Conservation (phyloP, 1,140 invertebrate species). For the Drosophila sulfurigaster region DNA sequence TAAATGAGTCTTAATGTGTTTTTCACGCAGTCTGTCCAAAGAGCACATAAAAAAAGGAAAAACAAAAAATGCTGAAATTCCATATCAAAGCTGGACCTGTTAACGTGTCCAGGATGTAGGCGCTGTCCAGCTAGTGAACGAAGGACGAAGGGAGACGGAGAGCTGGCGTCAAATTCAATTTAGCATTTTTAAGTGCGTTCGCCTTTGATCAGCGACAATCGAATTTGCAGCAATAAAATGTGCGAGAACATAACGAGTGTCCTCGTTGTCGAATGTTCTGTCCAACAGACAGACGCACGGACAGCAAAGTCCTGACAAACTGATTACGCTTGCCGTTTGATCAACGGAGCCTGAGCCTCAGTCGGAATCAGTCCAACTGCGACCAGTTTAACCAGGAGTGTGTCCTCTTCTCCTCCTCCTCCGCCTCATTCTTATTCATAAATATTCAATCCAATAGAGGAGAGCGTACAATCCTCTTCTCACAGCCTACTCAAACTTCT, state of each 20-base stretch:
- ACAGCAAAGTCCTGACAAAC: conserved; percentile 12
- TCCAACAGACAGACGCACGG: background rate
- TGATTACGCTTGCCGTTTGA: conserved; percentile 82
- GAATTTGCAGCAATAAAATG: conserved; percentile 82
- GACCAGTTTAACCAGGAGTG: conserved; percentile 15
- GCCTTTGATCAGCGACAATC: conserved; percentile 84
- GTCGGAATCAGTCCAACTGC: conserved; percentile 33
- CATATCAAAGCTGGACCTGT: conserved; percentile 53
- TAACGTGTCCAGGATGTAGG: conserved; percentile 23
- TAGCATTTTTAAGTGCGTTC: conserved; percentile 85
- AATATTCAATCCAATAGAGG: conserved; percentile 70
- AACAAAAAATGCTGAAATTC: conserved; percentile 46
- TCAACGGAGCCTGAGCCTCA: conserved; percentile 40
- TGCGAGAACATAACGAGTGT: conserved; percentile 55
- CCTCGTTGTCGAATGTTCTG: conserved; percentile 8
- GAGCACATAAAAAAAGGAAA: conserved; percentile 20
- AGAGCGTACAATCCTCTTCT: conserved; percentile 10
- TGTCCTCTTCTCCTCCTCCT: conserved; percentile 33
- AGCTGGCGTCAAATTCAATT: conserved; percentile 84
- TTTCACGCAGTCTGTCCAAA: conserved; percentile 65
- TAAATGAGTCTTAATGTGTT: conserved; percentile 81
- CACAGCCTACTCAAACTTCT: conserved; percentile 51
- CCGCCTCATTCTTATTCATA: conserved; percentile 52
- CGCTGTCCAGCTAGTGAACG: conserved; percentile 7
- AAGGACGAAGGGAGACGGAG: conserved; percentile 36